Base-by-base conservation (phyloP, 2,888 invertebrate genomes). In the Sthenelais limicola region DNA sequence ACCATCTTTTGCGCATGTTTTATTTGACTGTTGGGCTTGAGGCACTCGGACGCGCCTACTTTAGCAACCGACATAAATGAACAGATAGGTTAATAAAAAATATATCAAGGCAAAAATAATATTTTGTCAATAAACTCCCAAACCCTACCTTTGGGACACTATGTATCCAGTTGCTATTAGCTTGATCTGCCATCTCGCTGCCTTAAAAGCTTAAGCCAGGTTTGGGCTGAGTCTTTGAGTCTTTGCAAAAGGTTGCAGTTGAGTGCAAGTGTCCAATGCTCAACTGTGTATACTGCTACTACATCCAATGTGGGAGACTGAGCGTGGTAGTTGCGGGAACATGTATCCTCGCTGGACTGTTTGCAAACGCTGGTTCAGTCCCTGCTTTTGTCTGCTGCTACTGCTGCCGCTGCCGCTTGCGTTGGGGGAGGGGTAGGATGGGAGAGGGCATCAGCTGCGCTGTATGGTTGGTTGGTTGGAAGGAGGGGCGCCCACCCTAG, bases 141-240 rank as follows among this genome's bases (percentile, higher is more conserved):
- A 12, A 15, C 7, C n/a, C 33, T 56, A 56, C 56, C 56, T 56
- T 56, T n/a, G 56, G 32, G 30, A 56, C 56, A 15, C 30, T 56
- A 2, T 32, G 56, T 18, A 56, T 56, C 56, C 56, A 56, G 30
- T 56, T 56, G 56, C 56, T 56, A 24, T 56, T 56, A 15, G 56
- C 56, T 33, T 56, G 56, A 56, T 56, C 56, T 28, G 56, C 56
- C 56, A 56, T 52, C n/a, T 28, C 33, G 43, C 43, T 9, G 43
- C 18, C 43, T 43, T 43, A 18, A 9, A 9, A 18, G 18, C 9
- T 9, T 43, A 9, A 43, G 43, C 12, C 18, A 43, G 43, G 43
- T 43, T 18, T 18, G 18, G 43, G 43, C 18, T 43, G 43, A 43
- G n/a, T n/a, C n/a, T n/a, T n/a, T n/a, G n/a, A n/a, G n/a, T n/a